Base-by-base conservation (phyloP, 2,113 vertebrate genomes). In the Lonchura striata region DNA sequence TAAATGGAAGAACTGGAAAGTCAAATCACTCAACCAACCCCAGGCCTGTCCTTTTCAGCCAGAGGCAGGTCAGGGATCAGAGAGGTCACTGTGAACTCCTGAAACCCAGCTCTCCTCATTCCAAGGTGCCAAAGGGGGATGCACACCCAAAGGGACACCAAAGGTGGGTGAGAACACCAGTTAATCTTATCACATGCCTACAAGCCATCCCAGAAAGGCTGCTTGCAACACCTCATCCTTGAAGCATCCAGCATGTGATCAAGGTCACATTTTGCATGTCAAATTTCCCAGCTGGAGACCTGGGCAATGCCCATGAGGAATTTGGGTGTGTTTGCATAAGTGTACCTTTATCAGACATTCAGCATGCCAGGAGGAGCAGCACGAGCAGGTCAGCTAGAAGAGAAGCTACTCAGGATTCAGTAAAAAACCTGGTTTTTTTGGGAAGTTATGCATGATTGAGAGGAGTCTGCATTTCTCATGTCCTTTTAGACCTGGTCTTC, bases 161-260 rank as follows among this genome's bases (percentile, higher is more conserved):
- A 56, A 81, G 53, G 44, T 68, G 41, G 22, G 12, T 60, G 76
- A 86, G 84, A 85, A 63, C n/a, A 49, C 2, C 4, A 20, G 18
- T 61, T 39, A 53, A 21, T 52, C 61, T 82, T 60, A 82, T 78
- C 76, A 82, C 44, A 42, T 24, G 77, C 28, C 71, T 47, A 21
- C 47, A 15, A 79, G 41, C 52, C 9, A 4, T 46, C 71, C 79
- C 63, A 50, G 71, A 35, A 71, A 74, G 68, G 50, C 68, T 83
- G 85, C 35, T 75, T 56, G 53, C 70, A 76, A 75, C 77, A 94
- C 41, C 18, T 74, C 76, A 74, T 56, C 83, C 44, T 60, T 37
- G 37, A 27, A 92, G 82, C 66, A 82, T 42, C 76, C 70, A 65
- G 69, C 84, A 61, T 86, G 57, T 91, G 84, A 96, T 76, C 71